A percentile compares a stretch with the other conserved stretches of the same genome.
These are phyloP conservation scores for Lampris megalopsis DNA, from an alignment of 2,113 vertebrate species.

Conservation along the genomic window DNA sequence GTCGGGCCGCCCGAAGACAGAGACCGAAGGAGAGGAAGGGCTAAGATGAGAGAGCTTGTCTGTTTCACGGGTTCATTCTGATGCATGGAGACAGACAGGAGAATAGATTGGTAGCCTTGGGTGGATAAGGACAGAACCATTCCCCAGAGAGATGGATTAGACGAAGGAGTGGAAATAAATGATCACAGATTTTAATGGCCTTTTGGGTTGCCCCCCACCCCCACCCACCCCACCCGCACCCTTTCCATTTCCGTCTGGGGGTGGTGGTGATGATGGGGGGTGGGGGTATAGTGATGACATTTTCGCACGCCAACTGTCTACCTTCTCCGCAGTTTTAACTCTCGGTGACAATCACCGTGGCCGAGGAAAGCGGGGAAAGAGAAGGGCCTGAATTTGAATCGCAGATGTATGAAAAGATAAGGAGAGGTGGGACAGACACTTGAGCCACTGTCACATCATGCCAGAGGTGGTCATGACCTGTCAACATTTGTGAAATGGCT, in stretches of 20 bases:
- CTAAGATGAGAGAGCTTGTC: constrained; percentile 64
- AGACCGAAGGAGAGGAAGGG: constrained; percentile 53
- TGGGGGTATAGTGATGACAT: constrained; percentile 74
- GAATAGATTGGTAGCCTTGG: constrained; percentile 87
- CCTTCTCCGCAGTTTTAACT: constrained; percentile 55
- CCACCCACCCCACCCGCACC: constrained; percentile 1
- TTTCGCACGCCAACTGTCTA: constrained; percentile 69
- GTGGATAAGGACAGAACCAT: constrained; percentile 86
- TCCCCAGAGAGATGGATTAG: constrained; percentile 86
- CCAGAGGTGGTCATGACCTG: constrained; percentile 29
- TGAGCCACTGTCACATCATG: constrained; percentile 16
- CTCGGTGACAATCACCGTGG: constrained; percentile 56
- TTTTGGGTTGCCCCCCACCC: constrained; percentile 77
- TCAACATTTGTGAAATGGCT: constrained; percentile 14
- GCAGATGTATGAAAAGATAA: constrained; percentile 27
- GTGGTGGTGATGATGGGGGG: constrained; percentile 15
- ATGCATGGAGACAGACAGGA: constrained; percentile 82
- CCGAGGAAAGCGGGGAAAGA: not conserved
- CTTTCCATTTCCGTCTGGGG: constrained; percentile 65
- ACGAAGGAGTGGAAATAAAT: constrained; percentile 83
- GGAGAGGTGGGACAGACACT: constrained; percentile 26
- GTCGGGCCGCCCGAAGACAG: constrained; percentile 34
- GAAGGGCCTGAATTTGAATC: constrained; percentile 30
- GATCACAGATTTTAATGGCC: constrained; percentile 86
- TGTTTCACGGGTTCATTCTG: constrained; percentile 82